Percentiles rank a stretch among this genome's conserved stretches.
Conservation (phyloP, 2,888 invertebrate genomes). For the Arenicola marina region DNA sequence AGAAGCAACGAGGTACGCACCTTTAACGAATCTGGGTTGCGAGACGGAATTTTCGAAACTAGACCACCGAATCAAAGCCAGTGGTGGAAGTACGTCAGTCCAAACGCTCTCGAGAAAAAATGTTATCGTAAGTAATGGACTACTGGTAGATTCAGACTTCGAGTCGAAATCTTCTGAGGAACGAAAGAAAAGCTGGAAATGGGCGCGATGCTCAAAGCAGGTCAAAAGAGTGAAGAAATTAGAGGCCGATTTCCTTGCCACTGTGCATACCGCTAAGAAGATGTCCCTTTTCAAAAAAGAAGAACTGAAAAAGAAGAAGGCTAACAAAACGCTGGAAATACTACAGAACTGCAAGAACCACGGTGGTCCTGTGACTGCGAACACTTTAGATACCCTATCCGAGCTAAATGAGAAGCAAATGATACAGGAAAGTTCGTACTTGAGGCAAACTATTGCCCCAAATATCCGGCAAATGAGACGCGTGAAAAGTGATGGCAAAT, state of each 20-base stretch:
- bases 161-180: not conserved
- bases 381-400: not conserved
- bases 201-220: not conserved
- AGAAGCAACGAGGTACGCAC: too few relatives aligned
- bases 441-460: not conserved
- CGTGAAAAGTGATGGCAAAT: not conserved
- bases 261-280: not conserved
- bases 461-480: not conserved
- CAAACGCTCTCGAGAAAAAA: too few relatives aligned
- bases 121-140: too few relatives aligned
- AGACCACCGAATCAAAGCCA: not conserved
- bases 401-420: not conserved
- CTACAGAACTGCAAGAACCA: not conserved
- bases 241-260: too few relatives aligned
- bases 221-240: too few relatives aligned
- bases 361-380: not conserved
- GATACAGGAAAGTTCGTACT: not conserved
- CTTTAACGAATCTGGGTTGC: not conserved
- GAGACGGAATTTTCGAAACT: not conserved
- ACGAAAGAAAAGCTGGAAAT: not conserved
- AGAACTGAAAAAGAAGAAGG: not conserved
- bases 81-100: not conserved
- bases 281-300: not conserved
- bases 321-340: not conserved
- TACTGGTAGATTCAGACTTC: too few relatives aligned